Conservation (phyloP, 2,797 vertebrate genomes). For the Falco rusticolus region DNA sequence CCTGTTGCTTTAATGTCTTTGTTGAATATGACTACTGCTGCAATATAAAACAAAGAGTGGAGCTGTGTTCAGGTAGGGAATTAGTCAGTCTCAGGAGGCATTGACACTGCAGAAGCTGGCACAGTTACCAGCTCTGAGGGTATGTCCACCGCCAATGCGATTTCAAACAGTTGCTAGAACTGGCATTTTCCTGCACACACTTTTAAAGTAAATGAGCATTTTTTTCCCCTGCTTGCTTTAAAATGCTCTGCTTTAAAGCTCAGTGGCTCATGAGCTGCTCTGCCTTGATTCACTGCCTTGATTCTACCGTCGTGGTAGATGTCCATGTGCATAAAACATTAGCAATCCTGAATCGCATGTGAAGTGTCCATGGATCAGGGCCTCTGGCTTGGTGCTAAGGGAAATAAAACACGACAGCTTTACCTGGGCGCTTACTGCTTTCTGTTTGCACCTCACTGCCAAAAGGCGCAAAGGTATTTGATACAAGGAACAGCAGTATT, state of each 20-base stretch:
- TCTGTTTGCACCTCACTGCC: neutral
- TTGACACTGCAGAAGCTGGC: neutral
- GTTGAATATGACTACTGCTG: neutral
- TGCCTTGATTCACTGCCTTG: neutral
- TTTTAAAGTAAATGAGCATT: neutral
- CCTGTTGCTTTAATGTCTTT: neutral
- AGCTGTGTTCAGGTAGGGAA: neutral
- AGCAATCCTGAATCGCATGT: fast-evolving
- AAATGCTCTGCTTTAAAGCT: neutral
- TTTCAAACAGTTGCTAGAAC: neutral
- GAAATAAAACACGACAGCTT: neutral
- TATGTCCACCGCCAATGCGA: neutral
- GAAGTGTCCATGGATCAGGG: fast-evolving
- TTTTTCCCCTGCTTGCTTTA: neutral
- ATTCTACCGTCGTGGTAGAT: neutral
- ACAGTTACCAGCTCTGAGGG: neutral
- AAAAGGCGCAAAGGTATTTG: neutral
- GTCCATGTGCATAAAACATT: no score
- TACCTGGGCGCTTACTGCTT: neutral
- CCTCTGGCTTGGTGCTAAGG: neutral
- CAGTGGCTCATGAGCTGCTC: neutral
- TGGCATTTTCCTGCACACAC: neutral
- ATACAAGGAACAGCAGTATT: neutral
- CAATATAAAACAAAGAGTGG: neutral
- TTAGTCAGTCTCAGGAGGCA: neutral